Evolutionary conservation across 1,140 invertebrate species (phyloP), one percentile per base, ranked within the genome.

Genomic region (Trichoplusia ni): DNA sequence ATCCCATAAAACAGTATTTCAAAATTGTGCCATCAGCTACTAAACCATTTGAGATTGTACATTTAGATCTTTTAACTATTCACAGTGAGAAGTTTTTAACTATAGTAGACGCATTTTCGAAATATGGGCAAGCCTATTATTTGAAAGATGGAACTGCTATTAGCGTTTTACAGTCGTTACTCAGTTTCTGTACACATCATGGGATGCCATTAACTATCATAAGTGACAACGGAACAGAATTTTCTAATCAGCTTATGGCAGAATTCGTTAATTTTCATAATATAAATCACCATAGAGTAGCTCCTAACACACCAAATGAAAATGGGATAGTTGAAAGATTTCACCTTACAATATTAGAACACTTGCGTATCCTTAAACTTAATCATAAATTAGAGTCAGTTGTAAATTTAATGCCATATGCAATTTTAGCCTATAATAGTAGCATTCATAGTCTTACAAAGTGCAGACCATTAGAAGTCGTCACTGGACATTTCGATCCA

Each of bases 141-240:
- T 19, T 60, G 9, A 23, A 56, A 33, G 64, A 66, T 25, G 56
- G 44, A 2, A 59, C 64, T 13, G 64, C 54, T 16, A 13, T 53
- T 25, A 67, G 56, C 29, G 35, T 54, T 14, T 9, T 54, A 35
- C 64, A 53, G 16, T 25, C 37, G 8, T 60, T 66, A 42, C 21
- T 67, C n/a, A 51, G 37, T 25, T 67, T 60, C 23, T 53, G 23
- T 23, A 67, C 64, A 3, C 64, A 67, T 35, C 64, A 66, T 37
- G 54, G 64, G 0, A 7, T 66, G n/a, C 64, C 64, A 6, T 23
- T 60, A 2, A 60, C 56, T 4, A 53, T 67, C 31, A 29, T 67
- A 33, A 37, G 56, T 13, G 64, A 67, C 29, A 53, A 60, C 8
- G 64, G 56, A 8, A 58, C 56, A 2, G 64, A 67, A 60, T 61